phyloP scores from a whole-genome alignment of 2,888 invertebrate species.

The Chromoteleia sp. region DNA sequence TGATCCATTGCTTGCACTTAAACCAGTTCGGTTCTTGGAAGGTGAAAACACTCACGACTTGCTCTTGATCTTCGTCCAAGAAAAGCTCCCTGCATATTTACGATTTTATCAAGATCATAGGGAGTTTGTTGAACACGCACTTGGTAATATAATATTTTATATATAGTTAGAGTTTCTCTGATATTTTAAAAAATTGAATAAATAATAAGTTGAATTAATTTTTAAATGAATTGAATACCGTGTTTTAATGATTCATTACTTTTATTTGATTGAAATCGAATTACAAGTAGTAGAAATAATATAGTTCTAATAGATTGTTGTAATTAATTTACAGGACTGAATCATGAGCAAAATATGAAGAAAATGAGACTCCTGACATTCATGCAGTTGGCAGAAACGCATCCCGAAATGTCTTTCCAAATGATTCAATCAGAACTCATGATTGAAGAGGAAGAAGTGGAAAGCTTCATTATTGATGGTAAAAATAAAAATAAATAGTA shows the following conservation, averaged over 20 bases:
- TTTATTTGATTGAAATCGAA: too few species aligned
- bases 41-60: conserved; percentile 98
- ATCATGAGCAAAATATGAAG: conserved; percentile 97
- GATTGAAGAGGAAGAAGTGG: conserved; percentile 94
- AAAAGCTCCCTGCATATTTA: conserved; percentile 95
- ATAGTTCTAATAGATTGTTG: too few species aligned
- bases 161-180: too few species aligned
- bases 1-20: conserved; percentile 96
- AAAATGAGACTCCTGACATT: conserved; percentile 98
- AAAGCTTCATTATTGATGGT: conserved; percentile 98
- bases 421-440: conserved; percentile 95
- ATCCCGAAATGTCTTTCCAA: conserved; percentile 96
- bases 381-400: conserved; percentile 98
- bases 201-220: conserved; percentile 2
- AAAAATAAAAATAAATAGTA: conserved; percentile 66
- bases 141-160: conserved; percentile 80
- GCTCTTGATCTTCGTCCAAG: conserved; percentile 97
- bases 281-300: too few species aligned
- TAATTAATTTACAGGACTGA: conserved; percentile 87
- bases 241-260: too few species aligned
- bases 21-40: conserved; percentile 97
- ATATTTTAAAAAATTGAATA: too few species aligned
- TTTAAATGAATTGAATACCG: too few species aligned
- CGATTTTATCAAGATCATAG: conserved; percentile 96
- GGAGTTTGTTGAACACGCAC: conserved; percentile 91